A percentile compares a stretch with the other conserved stretches of the same genome.
Conservation (phyloP, 2,113 vertebrate genomes). For the Cyprinodon brontotheroides region DNA sequence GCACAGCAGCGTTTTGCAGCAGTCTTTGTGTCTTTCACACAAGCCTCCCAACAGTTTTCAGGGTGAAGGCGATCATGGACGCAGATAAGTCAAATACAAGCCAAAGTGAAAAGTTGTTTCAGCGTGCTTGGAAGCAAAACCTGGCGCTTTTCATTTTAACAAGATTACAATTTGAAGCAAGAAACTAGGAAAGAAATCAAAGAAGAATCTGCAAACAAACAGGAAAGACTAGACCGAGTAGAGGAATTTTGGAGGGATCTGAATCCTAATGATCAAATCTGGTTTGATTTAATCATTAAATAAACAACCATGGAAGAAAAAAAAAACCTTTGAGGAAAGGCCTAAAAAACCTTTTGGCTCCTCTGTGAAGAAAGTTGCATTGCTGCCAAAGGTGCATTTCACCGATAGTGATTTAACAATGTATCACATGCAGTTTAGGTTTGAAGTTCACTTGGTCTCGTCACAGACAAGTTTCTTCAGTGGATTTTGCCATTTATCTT, state of each 20-base stretch:
- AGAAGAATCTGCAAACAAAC: neutral
- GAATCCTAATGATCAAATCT: neutral
- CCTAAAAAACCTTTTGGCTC: neutral
- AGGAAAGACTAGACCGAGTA: neutral
- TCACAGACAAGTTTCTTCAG: neutral
- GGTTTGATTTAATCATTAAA: conserved; percentile 1
- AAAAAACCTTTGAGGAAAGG: neutral
- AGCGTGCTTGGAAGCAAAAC: neutral
- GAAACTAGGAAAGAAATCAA: neutral
- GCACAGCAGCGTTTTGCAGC: neutral
- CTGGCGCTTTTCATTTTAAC: neutral
- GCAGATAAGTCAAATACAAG: neutral
- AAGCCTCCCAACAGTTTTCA: neutral
- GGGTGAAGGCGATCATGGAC: neutral
- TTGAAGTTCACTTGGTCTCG: neutral
- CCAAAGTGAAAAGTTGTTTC: neutral
- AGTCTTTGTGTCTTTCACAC: neutral
- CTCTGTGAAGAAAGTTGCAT: neutral
- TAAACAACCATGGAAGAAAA: neutral
- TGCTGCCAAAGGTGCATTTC: neutral
- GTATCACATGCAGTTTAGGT: neutral
- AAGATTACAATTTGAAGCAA: neutral
- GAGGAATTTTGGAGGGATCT: neutral
- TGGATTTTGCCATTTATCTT: neutral
- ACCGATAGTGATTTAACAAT: neutral